phyloP scores from a whole-genome alignment of 2,113 vertebrate species.

The Clupea harengus region DNA sequence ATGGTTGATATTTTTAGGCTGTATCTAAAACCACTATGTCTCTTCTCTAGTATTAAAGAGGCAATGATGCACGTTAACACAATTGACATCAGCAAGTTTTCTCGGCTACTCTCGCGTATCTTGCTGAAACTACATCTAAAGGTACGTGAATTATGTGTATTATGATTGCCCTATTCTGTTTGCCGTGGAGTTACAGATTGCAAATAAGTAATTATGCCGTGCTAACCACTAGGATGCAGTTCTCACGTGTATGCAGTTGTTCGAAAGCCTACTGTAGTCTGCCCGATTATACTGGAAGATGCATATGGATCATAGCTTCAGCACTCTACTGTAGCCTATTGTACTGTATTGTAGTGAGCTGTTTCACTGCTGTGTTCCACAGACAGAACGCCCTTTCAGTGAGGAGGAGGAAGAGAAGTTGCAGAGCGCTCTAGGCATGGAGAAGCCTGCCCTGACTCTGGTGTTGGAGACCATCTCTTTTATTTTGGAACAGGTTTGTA shows the following conservation, averaged over 20 bases:
- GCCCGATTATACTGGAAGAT: no score
- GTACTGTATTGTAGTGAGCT: background rate
- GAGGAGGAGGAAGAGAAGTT: constrained; percentile 95
- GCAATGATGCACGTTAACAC: constrained; percentile 83
- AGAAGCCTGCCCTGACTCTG: constrained; percentile 85
- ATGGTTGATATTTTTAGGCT: background rate
- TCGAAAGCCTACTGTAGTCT: no score
- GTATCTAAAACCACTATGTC: background rate
- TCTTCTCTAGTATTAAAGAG: constrained; percentile 83
- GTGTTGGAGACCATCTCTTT: constrained; percentile 78
- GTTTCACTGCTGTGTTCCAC: constrained; percentile 18
- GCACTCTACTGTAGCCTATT: background rate
- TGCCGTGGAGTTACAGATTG: no score
- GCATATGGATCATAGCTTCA: background rate
- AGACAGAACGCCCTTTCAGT: constrained; percentile 89
- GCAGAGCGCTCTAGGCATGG: constrained; percentile 82
- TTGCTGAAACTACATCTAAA: constrained; percentile 93
- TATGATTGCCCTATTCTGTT: no score
- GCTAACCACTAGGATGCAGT: no score
- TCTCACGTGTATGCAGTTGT: no score
- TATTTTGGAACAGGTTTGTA: constrained; percentile 48
- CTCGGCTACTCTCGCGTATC: constrained; percentile 84
- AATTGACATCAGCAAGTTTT: constrained; percentile 84
- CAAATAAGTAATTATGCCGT: no score
- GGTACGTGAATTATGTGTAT: constrained; percentile 62